Base-by-base conservation (phyloP, 2,113 vertebrate species). In the Heterotilapia buettikoferi region DNA sequence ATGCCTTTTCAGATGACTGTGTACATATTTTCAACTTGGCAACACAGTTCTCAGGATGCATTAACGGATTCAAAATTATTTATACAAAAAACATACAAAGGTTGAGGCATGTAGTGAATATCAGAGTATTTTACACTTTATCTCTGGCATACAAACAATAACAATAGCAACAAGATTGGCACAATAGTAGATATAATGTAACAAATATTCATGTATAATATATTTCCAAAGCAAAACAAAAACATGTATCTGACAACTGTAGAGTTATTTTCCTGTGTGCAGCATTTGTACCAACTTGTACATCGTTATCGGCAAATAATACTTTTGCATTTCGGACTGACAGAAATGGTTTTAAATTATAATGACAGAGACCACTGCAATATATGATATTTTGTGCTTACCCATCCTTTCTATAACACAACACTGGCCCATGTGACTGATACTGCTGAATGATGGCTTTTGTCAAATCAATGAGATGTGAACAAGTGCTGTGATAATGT, bases 401-500 rank as follows among this genome's bases (percentile, higher is more conserved):
- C 63, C 14, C 31, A 43, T 86, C 76, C 78, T 68, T 87, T 79
- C 84, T 45, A 21, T 86, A 88, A 86, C 38, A 53, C 66, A 89
- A n/a, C 84, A 79, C 45, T 59, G 84, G 68, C 83, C 80, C 68
- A 57, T 89, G 61, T 87, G 89, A 87, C 87, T 88, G 85, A 90
- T 80, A 87, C 6, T 6, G 56, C 83, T 93, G 91, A 95, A 40
- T 86, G 93, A 94, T 96, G 89, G 84, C 88, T 87, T 93, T 92
- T 94, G 92, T 92, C 90, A 93, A 92, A 95, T 92, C 93, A 94
- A 94, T 94, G 93, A 92, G 91, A 95, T 93, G 94, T 94, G 94
- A 95, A 94, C 91, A 94, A 95, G 83, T 87, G 92, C 85, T 93
- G 89, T 92, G 93, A 96, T 94, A 93, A 95, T 94, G 93, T 92